Conservation (phyloP, 2,888 invertebrate genomes). For the Criorhina ranunculi region DNA sequence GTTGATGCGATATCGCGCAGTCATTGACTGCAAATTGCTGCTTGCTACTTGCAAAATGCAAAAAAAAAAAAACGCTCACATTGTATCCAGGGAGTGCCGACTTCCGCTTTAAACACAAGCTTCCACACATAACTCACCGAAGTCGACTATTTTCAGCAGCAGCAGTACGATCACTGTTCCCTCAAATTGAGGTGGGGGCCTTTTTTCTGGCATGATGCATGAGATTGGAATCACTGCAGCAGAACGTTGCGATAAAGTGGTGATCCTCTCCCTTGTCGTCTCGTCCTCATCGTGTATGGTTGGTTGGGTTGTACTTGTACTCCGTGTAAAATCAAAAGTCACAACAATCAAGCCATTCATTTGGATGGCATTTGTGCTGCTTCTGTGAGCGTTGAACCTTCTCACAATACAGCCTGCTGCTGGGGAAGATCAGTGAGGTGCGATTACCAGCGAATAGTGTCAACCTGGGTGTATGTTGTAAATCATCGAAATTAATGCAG, state of each 20-base stretch:
- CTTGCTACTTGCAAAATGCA: slow-evolving; percentile 43
- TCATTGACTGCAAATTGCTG: slow-evolving; percentile 71
- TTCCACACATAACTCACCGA: slow-evolving; percentile 72
- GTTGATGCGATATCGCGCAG: slow-evolving; percentile 72
- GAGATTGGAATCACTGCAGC: slow-evolving; percentile 77
- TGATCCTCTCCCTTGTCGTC: slow-evolving; percentile 40
- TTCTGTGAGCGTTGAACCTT: slow-evolving; percentile 66
- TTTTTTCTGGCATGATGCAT: slow-evolving; percentile 74
- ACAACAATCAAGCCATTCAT: slow-evolving; percentile 75
- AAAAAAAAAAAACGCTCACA: slow-evolving; percentile 35
- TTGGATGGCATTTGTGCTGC: slow-evolving; percentile 52
- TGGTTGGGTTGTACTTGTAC: slow-evolving; percentile 22
- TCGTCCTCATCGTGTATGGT: slow-evolving; percentile 3
- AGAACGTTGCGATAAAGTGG: slow-evolving; percentile 77
- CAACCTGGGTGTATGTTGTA: slow-evolving; percentile 65
- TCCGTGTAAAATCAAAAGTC: slow-evolving; percentile 70
- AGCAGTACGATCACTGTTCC: slow-evolving; percentile 67
- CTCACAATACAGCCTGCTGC: slow-evolving; percentile 63
- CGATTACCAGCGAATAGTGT: slow-evolving; percentile 50
- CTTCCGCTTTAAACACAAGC: slow-evolving; percentile 73
- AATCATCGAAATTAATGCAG: slow-evolving; percentile 70
- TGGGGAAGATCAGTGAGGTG: slow-evolving; percentile 61
- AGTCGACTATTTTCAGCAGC: slow-evolving; percentile 65
- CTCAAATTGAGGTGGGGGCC: slow-evolving; percentile 75
- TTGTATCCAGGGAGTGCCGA: slow-evolving; percentile 75